A percentile compares a stretch with the other conserved stretches of the same genome.
Conservation (phyloP, 2,888 invertebrate genomes). For the Erebia aethiops region DNA sequence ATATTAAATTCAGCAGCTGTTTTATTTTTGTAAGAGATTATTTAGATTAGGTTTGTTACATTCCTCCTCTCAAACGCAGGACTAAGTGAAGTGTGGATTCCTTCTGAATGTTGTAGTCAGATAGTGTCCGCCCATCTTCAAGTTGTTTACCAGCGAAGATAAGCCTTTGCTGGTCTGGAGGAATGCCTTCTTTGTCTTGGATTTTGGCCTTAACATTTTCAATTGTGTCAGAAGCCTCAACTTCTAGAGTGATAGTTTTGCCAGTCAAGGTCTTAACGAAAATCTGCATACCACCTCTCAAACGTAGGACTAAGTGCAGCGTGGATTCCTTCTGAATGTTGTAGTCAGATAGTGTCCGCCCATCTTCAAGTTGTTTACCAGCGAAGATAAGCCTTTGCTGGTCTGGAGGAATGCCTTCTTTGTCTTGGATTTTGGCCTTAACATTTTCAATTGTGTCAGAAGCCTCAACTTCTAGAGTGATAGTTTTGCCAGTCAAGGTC, state of each 20-base stretch:
- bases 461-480: slow-evolving; percentile 5
- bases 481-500: slow-evolving; percentile 7
- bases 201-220: slow-evolving; percentile 5
- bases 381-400: neutral
- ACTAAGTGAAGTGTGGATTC: neutral
- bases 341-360: neutral
- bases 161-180: neutral
- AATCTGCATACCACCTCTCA: slow-evolving; percentile 8
- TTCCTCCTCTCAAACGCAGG: slow-evolving; percentile 9
- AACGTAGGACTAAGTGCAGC: neutral
- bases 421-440: slow-evolving; percentile 4
- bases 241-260: slow-evolving; percentile 7
- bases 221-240: slow-evolving; percentile 3
- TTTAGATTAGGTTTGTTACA: neutral
- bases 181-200: slow-evolving; percentile 6
- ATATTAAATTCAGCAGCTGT: neutral
- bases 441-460: slow-evolving; percentile 6
- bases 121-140: neutral
- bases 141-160: neutral
- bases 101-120: slow-evolving; percentile 3
- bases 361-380: slow-evolving; percentile 3
- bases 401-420: slow-evolving; percentile 5
- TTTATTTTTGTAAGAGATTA: neutral
- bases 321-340: slow-evolving; percentile 6
- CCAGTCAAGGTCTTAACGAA: slow-evolving; percentile 8